Evolutionary conservation across 1,140 invertebrate genomes (phyloP), one percentile per base, ranked within the genome.

Genomic region (Prorops nasuta): DNA sequence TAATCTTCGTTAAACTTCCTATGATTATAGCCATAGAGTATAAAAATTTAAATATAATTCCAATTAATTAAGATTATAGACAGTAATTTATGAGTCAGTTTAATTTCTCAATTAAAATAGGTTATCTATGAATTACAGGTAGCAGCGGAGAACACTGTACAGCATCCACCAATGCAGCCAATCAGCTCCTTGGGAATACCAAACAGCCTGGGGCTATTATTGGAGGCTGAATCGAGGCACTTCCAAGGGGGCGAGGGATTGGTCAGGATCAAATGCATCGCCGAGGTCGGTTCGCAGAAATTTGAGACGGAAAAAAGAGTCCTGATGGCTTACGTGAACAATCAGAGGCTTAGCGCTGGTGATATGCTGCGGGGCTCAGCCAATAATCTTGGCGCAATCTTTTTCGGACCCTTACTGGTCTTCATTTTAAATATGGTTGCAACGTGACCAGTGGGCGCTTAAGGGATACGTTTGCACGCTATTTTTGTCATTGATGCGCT

Each of bases 271-370:
- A 57, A 52, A 19, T 71, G 69, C 36, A 17, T 63, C 3, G 56
- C 64, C 2, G 18, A 49, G 8, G 60, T 69, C 0, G 67, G 59
- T 34, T 59, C 56, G 2, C 41, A 18, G 1, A 3, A 6, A 0
- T 59, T 24, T 19, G 54, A 58, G 1, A 20, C 40, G 9, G 63
- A 63, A 38, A 58, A 52, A 6, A 40, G 12, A 2, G 56, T 64
- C 1, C 47, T 37, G 18, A 50, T 63, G 42, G 52, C 53, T 0
- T 54, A 60, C 35, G 56, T 61, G 4, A 67, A 70, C 42, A 69
- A 70, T 39, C 61, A 70, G 14, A 52, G 60, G 22, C 49, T 65
- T 32, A 67, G 64, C 43, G 56, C 66, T 0, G 62, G 58, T n/a
- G 58, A 67, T 49, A 32, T 54, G 2, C 44, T 58, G 6, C 54